These are phyloP conservation scores for Ormyrus rosae DNA, from an alignment of 2,888 invertebrate genomes.

Conservation along the genomic window DNA sequence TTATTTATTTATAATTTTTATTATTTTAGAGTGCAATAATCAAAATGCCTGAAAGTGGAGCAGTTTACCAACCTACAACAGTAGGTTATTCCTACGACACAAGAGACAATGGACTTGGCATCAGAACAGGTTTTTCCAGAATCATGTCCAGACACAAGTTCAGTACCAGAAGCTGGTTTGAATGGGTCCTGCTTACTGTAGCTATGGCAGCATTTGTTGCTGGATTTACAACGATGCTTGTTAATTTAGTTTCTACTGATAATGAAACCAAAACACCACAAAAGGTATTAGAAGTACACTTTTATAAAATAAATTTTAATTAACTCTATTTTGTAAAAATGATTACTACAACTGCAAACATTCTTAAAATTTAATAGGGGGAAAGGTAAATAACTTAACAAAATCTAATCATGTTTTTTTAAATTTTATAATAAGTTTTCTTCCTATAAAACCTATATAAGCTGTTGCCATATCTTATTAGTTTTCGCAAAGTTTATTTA, in stretches of 20 bases:
- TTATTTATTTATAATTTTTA: background rate
- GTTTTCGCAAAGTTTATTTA: background rate
- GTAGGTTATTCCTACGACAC: slow-evolving; percentile 74
- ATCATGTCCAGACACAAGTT: slow-evolving; percentile 72
- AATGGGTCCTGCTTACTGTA: slow-evolving; percentile 71
- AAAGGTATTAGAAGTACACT: slow-evolving; percentile 48
- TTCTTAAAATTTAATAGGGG: slow-evolving; percentile 1
- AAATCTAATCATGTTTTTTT: background rate
- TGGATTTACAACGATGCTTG: slow-evolving; percentile 69
- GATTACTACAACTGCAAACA: background rate
- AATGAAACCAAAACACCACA: slow-evolving; percentile 43
- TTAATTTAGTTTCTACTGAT: slow-evolving; percentile 67
- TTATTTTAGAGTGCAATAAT: slow-evolving; percentile 46
- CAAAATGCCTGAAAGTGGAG: slow-evolving; percentile 73
- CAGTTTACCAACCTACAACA: slow-evolving; percentile 74
- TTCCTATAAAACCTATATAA: background rate
- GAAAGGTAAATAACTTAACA: background rate
- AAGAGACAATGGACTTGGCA: slow-evolving; percentile 66
- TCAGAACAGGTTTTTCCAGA: slow-evolving; percentile 69
- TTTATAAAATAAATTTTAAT: background rate
- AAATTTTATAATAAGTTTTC: slow-evolving; percentile 1
- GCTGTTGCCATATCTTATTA: background rate
- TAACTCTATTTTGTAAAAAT: background rate
- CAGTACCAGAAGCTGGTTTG: slow-evolving; percentile 71
- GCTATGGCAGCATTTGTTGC: slow-evolving; percentile 70